Percentiles rank a stretch among this genome's conserved stretches.
phyloP scores from a whole-genome alignment of 2,888 invertebrate genomes.

The Tinea semifulvella region DNA sequence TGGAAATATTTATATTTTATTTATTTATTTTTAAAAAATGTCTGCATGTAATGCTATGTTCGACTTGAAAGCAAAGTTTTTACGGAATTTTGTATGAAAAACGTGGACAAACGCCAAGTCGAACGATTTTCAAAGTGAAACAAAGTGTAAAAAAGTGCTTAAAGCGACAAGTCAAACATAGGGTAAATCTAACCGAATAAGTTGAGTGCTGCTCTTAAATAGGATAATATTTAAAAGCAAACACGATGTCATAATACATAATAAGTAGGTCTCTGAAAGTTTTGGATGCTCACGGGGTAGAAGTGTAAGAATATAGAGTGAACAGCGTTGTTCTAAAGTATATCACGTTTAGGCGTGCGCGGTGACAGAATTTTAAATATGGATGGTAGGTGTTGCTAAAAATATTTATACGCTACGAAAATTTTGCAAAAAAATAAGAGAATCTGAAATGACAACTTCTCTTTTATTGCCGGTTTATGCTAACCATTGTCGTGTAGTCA shows the following conservation, averaged over 20 bases:
- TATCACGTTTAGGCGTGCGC: constrained; percentile 49
- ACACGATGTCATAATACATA: constrained; percentile 16
- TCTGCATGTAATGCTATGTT: too few relatives aligned
- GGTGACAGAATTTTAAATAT: constrained; percentile 56
- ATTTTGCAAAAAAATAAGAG: constrained; percentile 3
- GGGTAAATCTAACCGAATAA: too few relatives aligned
- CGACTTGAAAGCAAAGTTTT: too few relatives aligned
- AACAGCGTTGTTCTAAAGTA: constrained; percentile 46
- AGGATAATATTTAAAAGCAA: too few relatives aligned
- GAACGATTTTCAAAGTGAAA: too few relatives aligned
- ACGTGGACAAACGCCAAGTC: too few relatives aligned
- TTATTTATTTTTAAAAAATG: too few relatives aligned
- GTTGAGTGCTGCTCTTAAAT: too few relatives aligned
- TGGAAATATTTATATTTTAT: too few relatives aligned
- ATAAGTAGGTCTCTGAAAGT: constrained; percentile 17
- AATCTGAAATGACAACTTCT: constrained; percentile 29
- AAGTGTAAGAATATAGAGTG: constrained; percentile 29
- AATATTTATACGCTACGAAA: constrained; percentile 36
- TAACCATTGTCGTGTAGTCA: constrained; percentile 28
- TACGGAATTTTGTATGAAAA: too few relatives aligned
- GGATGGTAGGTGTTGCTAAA: constrained; percentile 44
- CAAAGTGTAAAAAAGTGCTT: too few relatives aligned
- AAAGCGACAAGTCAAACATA: too few relatives aligned
- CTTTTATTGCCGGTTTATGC: constrained; percentile 51
- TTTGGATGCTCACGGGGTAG: constrained; percentile 19